phyloP scores from a whole-genome alignment of 2,797 vertebrate genomes.

The Epinephelus malabaricus region DNA sequence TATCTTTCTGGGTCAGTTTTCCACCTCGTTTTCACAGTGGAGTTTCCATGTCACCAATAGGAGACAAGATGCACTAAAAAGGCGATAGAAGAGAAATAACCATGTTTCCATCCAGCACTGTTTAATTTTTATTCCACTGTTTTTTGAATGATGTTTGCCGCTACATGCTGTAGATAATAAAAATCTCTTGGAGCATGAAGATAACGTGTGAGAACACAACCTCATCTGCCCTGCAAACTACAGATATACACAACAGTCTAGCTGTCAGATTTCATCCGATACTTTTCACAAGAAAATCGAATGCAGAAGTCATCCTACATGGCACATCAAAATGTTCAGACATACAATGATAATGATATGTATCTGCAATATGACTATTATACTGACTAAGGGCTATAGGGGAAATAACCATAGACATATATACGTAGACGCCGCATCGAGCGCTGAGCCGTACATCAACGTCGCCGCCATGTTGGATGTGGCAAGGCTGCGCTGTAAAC shows the following conservation, averaged over 20 bases:
- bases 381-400: background rate
- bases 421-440: too few species aligned
- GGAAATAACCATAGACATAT: background rate
- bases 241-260: background rate
- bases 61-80: background rate
- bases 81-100: background rate
- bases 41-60: constrained; percentile 15
- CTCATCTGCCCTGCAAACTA: constrained; percentile 10
- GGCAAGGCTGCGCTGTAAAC: too few species aligned
- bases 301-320: background rate
- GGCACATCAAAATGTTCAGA: background rate
- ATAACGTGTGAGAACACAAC: background rate
- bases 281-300: background rate
- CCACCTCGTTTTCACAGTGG: constrained; percentile 8
- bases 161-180: constrained; percentile 1
- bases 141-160: background rate
- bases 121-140: background rate
- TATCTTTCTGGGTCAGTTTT: constrained; percentile 26
- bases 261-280: background rate
- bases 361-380: background rate
- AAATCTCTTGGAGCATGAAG: background rate
- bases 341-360: background rate
- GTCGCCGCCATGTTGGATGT: too few species aligned
- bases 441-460: too few species aligned
- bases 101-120: background rate